Evolutionary conservation across 30 jellyfish, hydroid and myxozoan genomes (phyloP), one percentile per base, ranked within the genome.

Genomic region (Haliclystus octoradiatus): DNA sequence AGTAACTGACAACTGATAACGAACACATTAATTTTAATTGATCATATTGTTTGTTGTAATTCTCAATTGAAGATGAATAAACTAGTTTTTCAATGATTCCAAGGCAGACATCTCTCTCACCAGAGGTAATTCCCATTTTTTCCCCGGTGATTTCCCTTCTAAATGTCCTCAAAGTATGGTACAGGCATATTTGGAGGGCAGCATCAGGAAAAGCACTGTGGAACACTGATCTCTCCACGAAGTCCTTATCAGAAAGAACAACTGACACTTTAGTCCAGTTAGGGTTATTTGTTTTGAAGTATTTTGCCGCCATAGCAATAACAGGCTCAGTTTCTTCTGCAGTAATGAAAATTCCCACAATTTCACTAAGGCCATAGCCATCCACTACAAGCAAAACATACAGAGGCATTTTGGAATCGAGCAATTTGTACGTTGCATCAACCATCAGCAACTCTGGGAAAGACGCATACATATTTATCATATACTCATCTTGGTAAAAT

Each of bases 41-140:
- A 46, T 28, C 35, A 34, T 29, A 50, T 13, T 67, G 23, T 28
- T 22, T 26, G 26, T 32, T 22, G 26, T 76, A 76, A 22, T 76
- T 75, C 24, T 19, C 84, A 13, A 30, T 33, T 1, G 86, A 74
- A 34, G 23, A 23, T 1, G 86, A 34, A 65, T 74, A 74, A 1
- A 57, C 31, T 25, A 76, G 34, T 31, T 50, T 66, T 14, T 49
- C 22, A 34, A 76, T 7, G n/a, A 67, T 66, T 53, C 52, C 89
- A 1, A 67, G 49, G 34, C 81, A 65, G 30, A 82, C 40, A 25
- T 22, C n/a, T 25, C 86, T 25, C 35, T 74, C 86, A 19, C 52
- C 89, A 19, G 75, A 66, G 22, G 82, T 76, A 49, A 76, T 76
- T 19, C 89, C 89, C 73, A 67, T 66, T 66, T 76, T 76, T 69